A percentile compares a stretch with the other conserved stretches of the same genome.
Conservation (phyloP, 2,797 vertebrate species). For the Stomatorhinus walkeri region DNA sequence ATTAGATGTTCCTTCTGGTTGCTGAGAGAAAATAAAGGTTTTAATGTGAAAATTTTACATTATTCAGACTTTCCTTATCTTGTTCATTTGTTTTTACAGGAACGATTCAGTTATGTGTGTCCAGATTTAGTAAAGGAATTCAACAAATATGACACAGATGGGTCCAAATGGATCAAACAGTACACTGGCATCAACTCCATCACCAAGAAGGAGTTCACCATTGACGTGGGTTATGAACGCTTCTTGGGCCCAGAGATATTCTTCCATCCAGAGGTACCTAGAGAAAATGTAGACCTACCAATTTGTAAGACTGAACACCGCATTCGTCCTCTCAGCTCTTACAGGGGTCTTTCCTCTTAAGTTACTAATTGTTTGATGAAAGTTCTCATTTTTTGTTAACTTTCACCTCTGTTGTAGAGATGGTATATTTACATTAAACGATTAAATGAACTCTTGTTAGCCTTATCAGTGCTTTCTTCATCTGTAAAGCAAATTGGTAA, state of each 20-base stretch:
- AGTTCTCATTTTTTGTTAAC: background rate
- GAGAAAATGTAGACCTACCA: background rate
- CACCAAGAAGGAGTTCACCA: constrained; percentile 94
- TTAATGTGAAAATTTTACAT: background rate
- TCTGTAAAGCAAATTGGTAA: background rate
- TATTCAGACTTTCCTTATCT: background rate
- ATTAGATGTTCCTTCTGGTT: background rate
- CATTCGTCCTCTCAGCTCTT: background rate
- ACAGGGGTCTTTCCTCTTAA: background rate
- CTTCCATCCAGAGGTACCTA: constrained; percentile 89
- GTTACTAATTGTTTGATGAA: background rate
- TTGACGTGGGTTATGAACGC: constrained; percentile 94
- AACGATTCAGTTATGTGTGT: constrained; percentile 95
- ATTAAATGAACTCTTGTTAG: background rate
- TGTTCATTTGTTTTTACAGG: constrained; percentile 52
- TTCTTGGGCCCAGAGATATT: constrained; percentile 97
- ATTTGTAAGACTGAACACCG: background rate
- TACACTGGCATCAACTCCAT: constrained; percentile 92
- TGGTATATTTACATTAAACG: background rate
- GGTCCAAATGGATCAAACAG: constrained; percentile 97
- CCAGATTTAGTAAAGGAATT: constrained; percentile 98
- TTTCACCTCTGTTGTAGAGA: background rate
- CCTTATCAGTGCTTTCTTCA: background rate
- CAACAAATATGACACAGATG: constrained; percentile 92
- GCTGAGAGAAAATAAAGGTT: background rate